A percentile compares a stretch with the other conserved stretches of the same genome.
Conservation (phyloP, 2,797 vertebrate species). For the Prionace glauca region DNA sequence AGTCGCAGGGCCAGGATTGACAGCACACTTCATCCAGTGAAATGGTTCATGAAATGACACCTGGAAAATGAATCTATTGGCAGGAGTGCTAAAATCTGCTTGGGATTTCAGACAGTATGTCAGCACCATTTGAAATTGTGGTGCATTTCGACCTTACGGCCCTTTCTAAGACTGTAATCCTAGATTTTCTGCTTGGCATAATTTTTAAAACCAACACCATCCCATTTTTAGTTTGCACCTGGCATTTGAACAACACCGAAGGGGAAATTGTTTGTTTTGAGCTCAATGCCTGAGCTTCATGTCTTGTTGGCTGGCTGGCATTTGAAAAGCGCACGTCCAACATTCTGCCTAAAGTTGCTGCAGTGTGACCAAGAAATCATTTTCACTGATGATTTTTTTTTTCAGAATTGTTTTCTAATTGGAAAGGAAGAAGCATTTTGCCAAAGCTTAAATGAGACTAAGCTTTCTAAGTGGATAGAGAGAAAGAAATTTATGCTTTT, state of each 20-base stretch:
- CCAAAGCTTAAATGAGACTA: not conserved
- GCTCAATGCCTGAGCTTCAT: not conserved
- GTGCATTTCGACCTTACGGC: not conserved
- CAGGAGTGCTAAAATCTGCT: not conserved
- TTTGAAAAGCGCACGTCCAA: not conserved
- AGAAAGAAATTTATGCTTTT: not conserved
- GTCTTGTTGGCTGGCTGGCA: not conserved
- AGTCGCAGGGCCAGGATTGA: not conserved
- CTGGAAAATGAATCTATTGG: not conserved
- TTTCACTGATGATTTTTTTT: not conserved
- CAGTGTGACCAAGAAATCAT: not conserved
- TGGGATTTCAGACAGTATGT: not conserved
- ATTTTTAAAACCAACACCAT: not conserved
- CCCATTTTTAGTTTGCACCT: not conserved
- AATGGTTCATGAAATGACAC: not conserved
- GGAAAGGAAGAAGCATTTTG: not conserved
- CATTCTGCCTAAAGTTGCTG: not conserved
- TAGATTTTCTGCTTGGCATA: not conserved
- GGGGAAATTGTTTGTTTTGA: not conserved
- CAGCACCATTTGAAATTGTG: not conserved
- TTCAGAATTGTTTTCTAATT: not conserved
- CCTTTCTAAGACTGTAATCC: not conserved
- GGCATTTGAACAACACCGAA: not conserved
- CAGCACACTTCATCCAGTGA: not conserved
- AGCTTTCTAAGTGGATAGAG: not conserved